Evolutionary conservation across 2,888 invertebrate genomes (phyloP).

Genomic region (Sarcophaga rosellei): DNA sequence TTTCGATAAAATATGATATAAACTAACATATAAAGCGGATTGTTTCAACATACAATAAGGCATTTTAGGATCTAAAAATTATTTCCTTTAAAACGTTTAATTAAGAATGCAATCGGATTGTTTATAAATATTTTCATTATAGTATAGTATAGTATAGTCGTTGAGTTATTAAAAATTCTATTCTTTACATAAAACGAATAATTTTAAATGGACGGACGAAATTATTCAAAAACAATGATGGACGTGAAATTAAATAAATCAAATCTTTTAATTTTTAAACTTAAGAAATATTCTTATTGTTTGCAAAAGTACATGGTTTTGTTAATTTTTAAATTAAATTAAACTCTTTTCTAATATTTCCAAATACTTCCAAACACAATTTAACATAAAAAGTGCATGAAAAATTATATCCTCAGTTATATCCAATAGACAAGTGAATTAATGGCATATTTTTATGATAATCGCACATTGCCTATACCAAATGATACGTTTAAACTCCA

Average conservation of each 20-base stretch:
- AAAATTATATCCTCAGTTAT: too few species aligned
- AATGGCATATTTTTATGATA: too few species aligned
- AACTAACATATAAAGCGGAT: conserved; percentile 45
- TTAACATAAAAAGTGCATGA: too few species aligned
- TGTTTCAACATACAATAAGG: conserved; percentile 42
- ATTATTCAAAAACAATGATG: background rate
- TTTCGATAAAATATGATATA: conserved; percentile 16
- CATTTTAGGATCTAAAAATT: conserved; percentile 58
- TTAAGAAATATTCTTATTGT: background rate
- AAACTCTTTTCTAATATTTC: too few species aligned
- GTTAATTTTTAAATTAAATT: too few species aligned
- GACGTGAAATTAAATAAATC: background rate
- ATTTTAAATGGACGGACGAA: conserved; percentile 9
- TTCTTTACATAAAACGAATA: background rate
- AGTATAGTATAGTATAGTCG: too few species aligned
- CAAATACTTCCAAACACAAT: too few species aligned
- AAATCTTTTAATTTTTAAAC: background rate
- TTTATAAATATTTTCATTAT: background rate
- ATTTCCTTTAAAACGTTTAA: background rate
- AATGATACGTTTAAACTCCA: too few species aligned
- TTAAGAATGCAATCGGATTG: conserved; percentile 1
- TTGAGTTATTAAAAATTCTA: too few species aligned
- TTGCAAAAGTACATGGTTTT: conserved; percentile 15
- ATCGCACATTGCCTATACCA: too few species aligned
- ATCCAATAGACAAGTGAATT: too few species aligned